Conservation (phyloP, 2,888 invertebrate genomes). For the Zootermopsis nevadensis region DNA sequence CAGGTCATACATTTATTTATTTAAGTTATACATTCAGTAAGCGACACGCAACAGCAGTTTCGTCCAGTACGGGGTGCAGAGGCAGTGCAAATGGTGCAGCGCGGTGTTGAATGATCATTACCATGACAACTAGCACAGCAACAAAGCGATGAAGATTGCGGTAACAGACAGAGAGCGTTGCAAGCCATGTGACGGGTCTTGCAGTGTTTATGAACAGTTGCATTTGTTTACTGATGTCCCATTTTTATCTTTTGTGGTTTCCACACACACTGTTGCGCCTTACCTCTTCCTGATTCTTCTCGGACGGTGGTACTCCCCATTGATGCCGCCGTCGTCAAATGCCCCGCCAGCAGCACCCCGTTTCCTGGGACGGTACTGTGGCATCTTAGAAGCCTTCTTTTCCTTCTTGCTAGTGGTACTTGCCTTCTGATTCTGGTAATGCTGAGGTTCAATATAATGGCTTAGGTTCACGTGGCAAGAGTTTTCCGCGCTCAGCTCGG, state of each 20-base stretch:
- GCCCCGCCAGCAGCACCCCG: slow-evolving; percentile 44
- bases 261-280: slow-evolving; percentile 16
- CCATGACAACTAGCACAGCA: not conserved
- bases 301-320: slow-evolving; percentile 51
- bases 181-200: slow-evolving; percentile 6
- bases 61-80: not conserved
- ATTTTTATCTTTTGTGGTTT: not conserved
- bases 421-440: slow-evolving; percentile 1
- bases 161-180: not conserved
- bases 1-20: not conserved
- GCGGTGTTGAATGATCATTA: not conserved
- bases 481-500: slow-evolving; percentile 50
- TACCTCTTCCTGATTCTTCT: slow-evolving; percentile 52
- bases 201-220: not conserved
- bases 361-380: slow-evolving; percentile 43
- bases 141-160: slow-evolving; percentile 29
- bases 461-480: slow-evolving; percentile 22
- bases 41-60: not conserved
- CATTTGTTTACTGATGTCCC: not conserved
- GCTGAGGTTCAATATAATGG: slow-evolving; percentile 10
- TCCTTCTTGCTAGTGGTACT: slow-evolving; percentile 34
- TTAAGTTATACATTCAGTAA: not conserved
- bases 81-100: slow-evolving; percentile 3
- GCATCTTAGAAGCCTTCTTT: slow-evolving; percentile 14
- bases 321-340: slow-evolving; percentile 48